These are phyloP conservation scores for Trachelus tabidus DNA, from an alignment of 2,888 invertebrate species.

Conservation along the genomic window DNA sequence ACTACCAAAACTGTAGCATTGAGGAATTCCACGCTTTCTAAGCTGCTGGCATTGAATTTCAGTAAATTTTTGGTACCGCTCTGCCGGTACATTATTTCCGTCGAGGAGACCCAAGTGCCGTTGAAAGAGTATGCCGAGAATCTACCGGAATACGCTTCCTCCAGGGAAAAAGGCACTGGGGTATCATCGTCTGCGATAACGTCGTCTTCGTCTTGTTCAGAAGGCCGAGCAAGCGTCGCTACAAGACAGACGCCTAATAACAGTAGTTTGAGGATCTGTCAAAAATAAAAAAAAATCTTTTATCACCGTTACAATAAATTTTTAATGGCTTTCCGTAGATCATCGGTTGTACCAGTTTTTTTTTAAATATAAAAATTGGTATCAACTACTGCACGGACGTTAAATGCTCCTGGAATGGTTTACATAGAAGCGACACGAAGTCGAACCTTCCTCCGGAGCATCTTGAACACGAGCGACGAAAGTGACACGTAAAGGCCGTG, in stretches of 20 bases:
- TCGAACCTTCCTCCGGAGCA: background rate
- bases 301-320: background rate
- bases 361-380: no score
- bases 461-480: background rate
- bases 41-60: constrained; percentile 50
- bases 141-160: constrained; percentile 58
- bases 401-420: background rate
- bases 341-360: no score
- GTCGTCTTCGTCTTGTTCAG: background rate
- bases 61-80: constrained; percentile 39
- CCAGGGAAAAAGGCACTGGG: constrained; percentile 54
- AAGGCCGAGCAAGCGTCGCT: background rate
- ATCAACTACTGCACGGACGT: background rate
- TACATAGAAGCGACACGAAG: background rate
- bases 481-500: background rate
- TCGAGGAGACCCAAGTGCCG: constrained; percentile 66
- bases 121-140: constrained; percentile 61
- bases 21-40: constrained; percentile 35
- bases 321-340: no score
- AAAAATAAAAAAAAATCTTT: background rate
- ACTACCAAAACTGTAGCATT: constrained; percentile 33
- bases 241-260: background rate
- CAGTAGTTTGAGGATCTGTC: background rate
- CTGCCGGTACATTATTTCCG: constrained; percentile 56
- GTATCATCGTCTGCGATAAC: background rate